Evolutionary conservation across 2,113 vertebrate species (phyloP).

Genomic region (Corythoichthys haematopterus): DNA sequence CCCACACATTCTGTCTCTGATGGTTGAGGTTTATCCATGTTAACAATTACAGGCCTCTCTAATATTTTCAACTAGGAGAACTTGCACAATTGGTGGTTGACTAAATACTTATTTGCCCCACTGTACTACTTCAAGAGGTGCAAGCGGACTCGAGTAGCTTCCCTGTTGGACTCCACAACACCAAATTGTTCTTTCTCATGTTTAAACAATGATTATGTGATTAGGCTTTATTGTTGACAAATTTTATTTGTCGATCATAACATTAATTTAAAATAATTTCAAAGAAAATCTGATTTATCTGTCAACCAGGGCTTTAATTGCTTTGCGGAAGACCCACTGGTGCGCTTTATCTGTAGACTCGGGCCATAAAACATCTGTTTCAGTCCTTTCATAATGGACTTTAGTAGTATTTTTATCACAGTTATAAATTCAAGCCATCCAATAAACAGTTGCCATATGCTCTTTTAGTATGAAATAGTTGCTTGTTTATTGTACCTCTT

Average conservation of each 20-base stretch:
- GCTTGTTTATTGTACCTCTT: conserved; percentile 15
- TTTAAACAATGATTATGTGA: not conserved
- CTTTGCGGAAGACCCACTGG: conserved; percentile 47
- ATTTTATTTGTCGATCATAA: conserved; percentile 11
- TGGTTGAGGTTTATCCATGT: too few relatives aligned
- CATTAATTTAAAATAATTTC: conserved; percentile 12
- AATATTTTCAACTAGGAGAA: too few relatives aligned
- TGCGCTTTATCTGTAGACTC: conserved; percentile 24
- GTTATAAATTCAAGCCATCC: conserved; percentile 13
- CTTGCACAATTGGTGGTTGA: too few relatives aligned
- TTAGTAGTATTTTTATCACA: conserved; percentile 25
- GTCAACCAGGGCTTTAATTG: conserved; percentile 33
- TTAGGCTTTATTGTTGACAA: conserved; percentile 11
- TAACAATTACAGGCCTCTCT: too few relatives aligned
- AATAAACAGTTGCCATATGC: conserved; percentile 43
- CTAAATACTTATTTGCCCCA: too few relatives aligned
- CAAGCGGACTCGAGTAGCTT: not conserved
- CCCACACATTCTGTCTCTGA: too few relatives aligned
- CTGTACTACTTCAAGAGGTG: not conserved
- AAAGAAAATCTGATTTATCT: not conserved
- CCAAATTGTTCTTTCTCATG: not conserved
- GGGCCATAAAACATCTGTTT: conserved; percentile 48
- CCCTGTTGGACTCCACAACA: conserved; percentile 1
- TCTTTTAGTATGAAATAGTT: conserved; percentile 5
- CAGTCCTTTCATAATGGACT: conserved; percentile 30